Evolutionary conservation across 2,888 invertebrate genomes (phyloP), one percentile per base, ranked within the genome.

Genomic region (Pilophorus perplexus): DNA sequence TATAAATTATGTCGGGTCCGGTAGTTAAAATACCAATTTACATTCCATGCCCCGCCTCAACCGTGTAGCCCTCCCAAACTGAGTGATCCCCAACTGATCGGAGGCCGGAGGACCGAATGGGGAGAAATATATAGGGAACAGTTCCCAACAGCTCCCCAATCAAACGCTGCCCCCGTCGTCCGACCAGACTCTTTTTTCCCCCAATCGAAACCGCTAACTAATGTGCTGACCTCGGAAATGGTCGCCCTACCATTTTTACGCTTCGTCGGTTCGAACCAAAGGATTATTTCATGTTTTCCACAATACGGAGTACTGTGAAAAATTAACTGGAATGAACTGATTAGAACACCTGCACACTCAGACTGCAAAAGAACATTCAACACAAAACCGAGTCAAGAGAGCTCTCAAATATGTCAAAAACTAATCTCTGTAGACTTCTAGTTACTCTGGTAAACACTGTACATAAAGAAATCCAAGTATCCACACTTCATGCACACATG

Each of bases 1-100:
- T 65, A 65, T 54, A 65, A 54, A 54, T 54, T 54, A 52, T 65
- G 42, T 52, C 28, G 52, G 54, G 18, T 20, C n/a, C 54, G 64
- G 64, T 65, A 65, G 64, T 65, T 65, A 65, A 65, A 65, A 65
- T 65, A 65, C 64, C 64, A 65, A 65, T 65, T 65, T 65, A 65
- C 64, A 65, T 65, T 65, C 64, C 40, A 33, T 33, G 64, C 18
- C 27, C 64, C 64, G 64, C 64, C 64, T 65, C 64, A 28, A 54
- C 54, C 54, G 42, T 65, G 64, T 65, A 38, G 40, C 28, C 37
- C 40, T 52, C 40, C n/a, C n/a, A 50, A 52, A 38, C 52, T 62
- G 46, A 44, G 62, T 44, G 62, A 44, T 44, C 44, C 38, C 62
- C 20, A n/a, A 40, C 62, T 28, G 62, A 62, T 62, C 62, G 28